These are phyloP conservation scores for Hydriomena furcata DNA, from an alignment of 2,888 invertebrate genomes.

Conservation along the genomic window DNA sequence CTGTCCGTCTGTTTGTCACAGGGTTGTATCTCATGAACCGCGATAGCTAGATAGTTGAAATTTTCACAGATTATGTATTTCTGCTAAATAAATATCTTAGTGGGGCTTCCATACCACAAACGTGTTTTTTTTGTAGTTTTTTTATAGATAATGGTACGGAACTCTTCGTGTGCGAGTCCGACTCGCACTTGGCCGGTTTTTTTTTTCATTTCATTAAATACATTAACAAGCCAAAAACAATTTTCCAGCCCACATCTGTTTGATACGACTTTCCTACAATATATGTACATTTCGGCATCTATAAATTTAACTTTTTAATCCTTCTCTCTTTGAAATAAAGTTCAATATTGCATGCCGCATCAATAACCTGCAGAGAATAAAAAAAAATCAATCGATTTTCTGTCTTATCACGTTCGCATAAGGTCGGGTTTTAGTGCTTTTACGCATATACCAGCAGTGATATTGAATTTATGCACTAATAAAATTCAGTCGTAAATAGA, in stretches of 20 bases:
- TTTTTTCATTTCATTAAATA: too few species aligned
- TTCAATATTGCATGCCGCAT: background rate
- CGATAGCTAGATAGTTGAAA: too few species aligned
- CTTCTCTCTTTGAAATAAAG: background rate
- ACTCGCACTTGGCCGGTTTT: too few species aligned
- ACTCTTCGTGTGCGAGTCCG: too few species aligned
- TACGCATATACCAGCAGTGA: conserved; percentile 16
- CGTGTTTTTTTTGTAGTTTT: too few species aligned
- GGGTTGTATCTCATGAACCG: too few species aligned
- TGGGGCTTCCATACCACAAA: too few species aligned
- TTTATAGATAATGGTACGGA: too few species aligned
- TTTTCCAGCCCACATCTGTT: background rate
- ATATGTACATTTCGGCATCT: background rate
- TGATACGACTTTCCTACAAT: background rate
- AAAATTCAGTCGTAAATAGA: conserved; percentile 47
- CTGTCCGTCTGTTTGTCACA: too few species aligned
- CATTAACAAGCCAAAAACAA: too few species aligned
- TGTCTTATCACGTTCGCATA: conserved; percentile 14
- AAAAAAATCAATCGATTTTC: conserved; percentile 11
- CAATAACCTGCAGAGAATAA: background rate
- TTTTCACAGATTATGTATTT: too few species aligned
- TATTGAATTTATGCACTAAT: conserved; percentile 42
- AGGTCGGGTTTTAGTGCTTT: conserved; percentile 19
- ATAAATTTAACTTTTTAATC: conserved; percentile 1
- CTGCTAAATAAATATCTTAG: too few species aligned